Percentiles rank a stretch among this genome's conserved stretches.
phyloP scores from a whole-genome alignment of 2,888 invertebrate species.

The Pseudeuparius sepicola region DNA sequence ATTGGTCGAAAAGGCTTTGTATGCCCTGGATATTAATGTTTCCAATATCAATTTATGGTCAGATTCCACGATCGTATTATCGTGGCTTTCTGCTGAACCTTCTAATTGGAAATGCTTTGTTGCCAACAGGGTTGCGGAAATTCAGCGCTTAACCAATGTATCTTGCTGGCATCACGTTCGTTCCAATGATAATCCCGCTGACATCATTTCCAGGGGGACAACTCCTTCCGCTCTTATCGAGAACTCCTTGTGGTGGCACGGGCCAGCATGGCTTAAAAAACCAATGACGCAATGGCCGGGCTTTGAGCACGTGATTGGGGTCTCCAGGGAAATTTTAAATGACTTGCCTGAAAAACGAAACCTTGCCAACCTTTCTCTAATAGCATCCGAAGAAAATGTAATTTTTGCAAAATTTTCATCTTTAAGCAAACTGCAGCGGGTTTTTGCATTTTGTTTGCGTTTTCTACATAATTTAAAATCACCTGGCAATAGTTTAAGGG shows the following conservation, averaged over 20 bases:
- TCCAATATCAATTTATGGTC: slow-evolving; percentile 21
- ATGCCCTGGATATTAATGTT: slow-evolving; percentile 13
- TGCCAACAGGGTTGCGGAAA: slow-evolving; percentile 23
- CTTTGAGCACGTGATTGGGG: too few relatives aligned
- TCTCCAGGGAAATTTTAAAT: neutral
- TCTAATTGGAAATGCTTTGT: slow-evolving; percentile 25
- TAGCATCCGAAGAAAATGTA: too few relatives aligned
- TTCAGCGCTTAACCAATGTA: slow-evolving; percentile 18
- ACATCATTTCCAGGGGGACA: slow-evolving; percentile 22
- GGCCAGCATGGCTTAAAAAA: slow-evolving; percentile 13
- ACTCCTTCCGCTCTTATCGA: slow-evolving; percentile 12
- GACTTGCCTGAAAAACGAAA: slow-evolving; percentile 9
- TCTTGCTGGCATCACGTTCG: slow-evolving; percentile 23
- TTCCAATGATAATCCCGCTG: slow-evolving; percentile 24
- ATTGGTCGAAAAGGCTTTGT: slow-evolving; percentile 14
- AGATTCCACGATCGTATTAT: slow-evolving; percentile 25
- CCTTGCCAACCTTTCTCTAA: too few relatives aligned
- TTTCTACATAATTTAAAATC: slow-evolving; percentile 5
- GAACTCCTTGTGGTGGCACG: slow-evolving; percentile 20
- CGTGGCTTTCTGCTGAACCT: slow-evolving; percentile 22
- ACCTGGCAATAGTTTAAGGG: slow-evolving; percentile 1
- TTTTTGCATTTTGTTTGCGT: slow-evolving; percentile 5
- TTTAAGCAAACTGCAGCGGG: slow-evolving; percentile 4
- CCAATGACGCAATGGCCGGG: neutral
- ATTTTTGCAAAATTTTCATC: slow-evolving; percentile 8